A percentile compares a stretch with the other conserved stretches of the same genome.
Conservation (phyloP, 2,888 invertebrate genomes). For the Ctena decussata region DNA sequence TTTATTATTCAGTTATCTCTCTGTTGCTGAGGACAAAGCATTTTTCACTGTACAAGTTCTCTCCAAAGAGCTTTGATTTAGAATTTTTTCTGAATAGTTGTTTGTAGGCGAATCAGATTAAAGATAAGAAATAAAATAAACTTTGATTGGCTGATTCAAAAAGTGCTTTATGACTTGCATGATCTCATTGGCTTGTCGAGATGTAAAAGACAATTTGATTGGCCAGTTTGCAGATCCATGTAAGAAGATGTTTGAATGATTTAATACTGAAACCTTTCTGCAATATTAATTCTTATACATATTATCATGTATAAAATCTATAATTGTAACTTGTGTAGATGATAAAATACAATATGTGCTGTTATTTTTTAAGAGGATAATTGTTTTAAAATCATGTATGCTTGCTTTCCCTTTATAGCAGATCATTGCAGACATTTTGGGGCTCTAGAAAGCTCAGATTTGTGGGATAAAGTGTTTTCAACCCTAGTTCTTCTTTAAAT, state of each 20-base stretch:
- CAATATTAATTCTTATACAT: not conserved
- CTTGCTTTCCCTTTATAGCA: not conserved
- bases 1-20: no score
- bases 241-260: conserved; percentile 26
- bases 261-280: not conserved
- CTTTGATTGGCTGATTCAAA: not conserved
- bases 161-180: not conserved
- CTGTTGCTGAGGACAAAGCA: no score
- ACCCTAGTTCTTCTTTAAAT: no score
- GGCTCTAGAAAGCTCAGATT: no score
- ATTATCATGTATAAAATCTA: not conserved
- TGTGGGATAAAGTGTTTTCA: no score
- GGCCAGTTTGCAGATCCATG: conserved; percentile 28
- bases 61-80: no score
- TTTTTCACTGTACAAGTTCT: no score
- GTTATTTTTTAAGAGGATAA: not conserved
- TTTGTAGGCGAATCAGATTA: not conserved
- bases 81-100: not conserved
- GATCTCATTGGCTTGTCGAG: not conserved
- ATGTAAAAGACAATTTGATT: conserved; percentile 31
- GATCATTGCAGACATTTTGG: no score
- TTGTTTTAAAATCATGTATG: not conserved
- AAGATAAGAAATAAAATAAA: not conserved
- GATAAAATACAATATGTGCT: not conserved
- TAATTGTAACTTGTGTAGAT: not conserved